phyloP scores from a whole-genome alignment of 1,140 invertebrate species.

The fruit fly (Drosophila melanogaster) region Release_6_plus_ISO1_MT NT_033777.3:19433001-19433500 shows the following conservation, averaged over 20 bases:
- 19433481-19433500: conserved; percentile 27
- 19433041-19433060: too few species aligned
- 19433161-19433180: too few species aligned
- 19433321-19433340: not conserved
- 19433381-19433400: conserved; percentile 27
- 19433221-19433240: not conserved
- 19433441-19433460: conserved; percentile 14
- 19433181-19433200: too few species aligned
- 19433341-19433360: conserved; percentile 13
- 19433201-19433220: not conserved
- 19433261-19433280: not conserved
- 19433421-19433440: conserved; percentile 27
- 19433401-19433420: conserved; percentile 33
- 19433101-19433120: too few species aligned
- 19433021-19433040: not conserved
- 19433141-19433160: too few species aligned
- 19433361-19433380: conserved; percentile 43
- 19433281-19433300: not conserved
- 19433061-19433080: too few species aligned
- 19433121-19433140: too few species aligned
- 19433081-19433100: too few species aligned
- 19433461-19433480: conserved; percentile 25
- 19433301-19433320: conserved; percentile 1
- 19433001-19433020: not conserved
- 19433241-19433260: not conserved